Evolutionary conservation across 2,113 vertebrate genomes (phyloP), one percentile per base, ranked within the genome.

Genomic region (Rattus rattus): DNA sequence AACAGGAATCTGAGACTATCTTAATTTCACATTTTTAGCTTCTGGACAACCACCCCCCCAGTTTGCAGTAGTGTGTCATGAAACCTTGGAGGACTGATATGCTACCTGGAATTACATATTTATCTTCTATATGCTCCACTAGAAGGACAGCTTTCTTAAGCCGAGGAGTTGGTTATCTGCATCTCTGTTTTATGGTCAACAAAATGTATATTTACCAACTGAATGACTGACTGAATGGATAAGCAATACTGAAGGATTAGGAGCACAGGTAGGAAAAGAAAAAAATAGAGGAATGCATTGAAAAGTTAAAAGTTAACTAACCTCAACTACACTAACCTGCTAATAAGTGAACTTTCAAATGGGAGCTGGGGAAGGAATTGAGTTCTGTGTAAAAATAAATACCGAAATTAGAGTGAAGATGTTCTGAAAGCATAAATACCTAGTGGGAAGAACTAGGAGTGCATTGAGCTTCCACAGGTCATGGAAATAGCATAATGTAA

Each of bases 361-460:
- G 33, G 43, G 77, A 61, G 22, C 33, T 92, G 61, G 36, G 85
- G 33, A 89, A 94, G 39, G 6, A 33, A 2, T 72, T 92, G 83
- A 94, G 33, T 95, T n/a, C 54, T 87, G 12, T 83, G 47, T 89
- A 93, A 54, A 96, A 52, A 88, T 5, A 93, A 95, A 95, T 94
- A 84, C 52, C 65, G 91, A 94, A 94, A 94, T 12, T 75, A 10
- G 47, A 47, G 24, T 20, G 79, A 43, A 90, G 47, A 22, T 87
- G 4, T 28, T 22, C 9, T 73, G 33, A 13, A 79, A 80, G 11
- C 11, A 80, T 90, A 88, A 69, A 73, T 36, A 17, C 16, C 28
- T 83, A 69, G 7, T 76, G 59, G 91, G 36, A 43, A 90, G 59
- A 93, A 93, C 83, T 36, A 3, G 54, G 61, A 95, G 90, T 75